Conservation (phyloP, 2,888 invertebrate species). For the Pogonocherus hispidulus region DNA sequence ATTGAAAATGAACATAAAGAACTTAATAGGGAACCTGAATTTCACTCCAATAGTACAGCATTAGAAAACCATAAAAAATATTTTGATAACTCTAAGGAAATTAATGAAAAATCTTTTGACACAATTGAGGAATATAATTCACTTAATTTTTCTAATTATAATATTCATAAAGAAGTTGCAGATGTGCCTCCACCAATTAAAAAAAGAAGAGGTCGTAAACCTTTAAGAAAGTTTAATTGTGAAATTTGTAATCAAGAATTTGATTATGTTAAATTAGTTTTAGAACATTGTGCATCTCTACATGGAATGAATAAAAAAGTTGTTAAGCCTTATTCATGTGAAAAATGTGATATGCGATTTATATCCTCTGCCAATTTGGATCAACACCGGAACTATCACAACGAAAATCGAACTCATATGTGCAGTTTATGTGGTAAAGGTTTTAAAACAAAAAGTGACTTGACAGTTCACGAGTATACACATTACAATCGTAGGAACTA, state of each 20-base stretch:
- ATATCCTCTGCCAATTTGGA: slow-evolving; percentile 56
- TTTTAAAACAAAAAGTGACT: slow-evolving; percentile 59
- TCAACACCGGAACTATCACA: slow-evolving; percentile 59
- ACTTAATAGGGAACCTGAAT: slow-evolving; percentile 29
- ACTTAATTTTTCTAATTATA: slow-evolving; percentile 37
- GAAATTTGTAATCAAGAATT: slow-evolving; percentile 55
- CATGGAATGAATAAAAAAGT: slow-evolving; percentile 54
- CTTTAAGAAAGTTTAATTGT: slow-evolving; percentile 43
- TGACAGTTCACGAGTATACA: slow-evolving; percentile 58
- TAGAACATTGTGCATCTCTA: slow-evolving; percentile 53
- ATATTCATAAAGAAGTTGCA: not conserved
- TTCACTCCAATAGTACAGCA: not conserved
- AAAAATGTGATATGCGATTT: slow-evolving; percentile 56
- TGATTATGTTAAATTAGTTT: slow-evolving; percentile 51
- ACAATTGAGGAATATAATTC: slow-evolving; percentile 30
- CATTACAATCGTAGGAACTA: slow-evolving; percentile 59
- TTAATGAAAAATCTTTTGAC: slow-evolving; percentile 23
- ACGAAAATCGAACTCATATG: slow-evolving; percentile 54
- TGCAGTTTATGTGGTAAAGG: slow-evolving; percentile 66
- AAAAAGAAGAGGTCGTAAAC: slow-evolving; percentile 15
- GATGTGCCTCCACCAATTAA: not conserved
- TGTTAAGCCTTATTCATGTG: slow-evolving; percentile 59
- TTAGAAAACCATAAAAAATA: not conserved
- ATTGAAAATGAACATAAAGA: slow-evolving; percentile 37
- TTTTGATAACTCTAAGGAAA: not conserved